These are phyloP conservation scores for Agelastica alni DNA, from an alignment of 2,888 invertebrate genomes.

Conservation along the genomic window DNA sequence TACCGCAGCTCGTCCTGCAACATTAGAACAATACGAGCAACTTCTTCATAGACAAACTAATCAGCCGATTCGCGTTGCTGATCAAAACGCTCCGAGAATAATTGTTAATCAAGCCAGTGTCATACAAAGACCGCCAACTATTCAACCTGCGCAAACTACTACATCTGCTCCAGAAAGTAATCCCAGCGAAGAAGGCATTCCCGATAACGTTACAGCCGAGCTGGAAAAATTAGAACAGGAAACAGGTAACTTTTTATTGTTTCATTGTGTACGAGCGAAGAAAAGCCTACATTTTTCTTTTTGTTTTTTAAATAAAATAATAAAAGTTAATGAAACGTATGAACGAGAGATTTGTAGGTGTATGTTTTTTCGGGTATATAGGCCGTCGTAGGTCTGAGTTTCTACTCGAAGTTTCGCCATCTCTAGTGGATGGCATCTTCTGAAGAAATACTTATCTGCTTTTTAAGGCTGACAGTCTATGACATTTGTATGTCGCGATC, in stretches of 20 bases:
- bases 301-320: no score
- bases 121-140: constrained; percentile 33
- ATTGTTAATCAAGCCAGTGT: constrained; percentile 32
- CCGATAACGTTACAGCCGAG: constrained; percentile 70
- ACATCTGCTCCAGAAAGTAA: constrained; percentile 29
- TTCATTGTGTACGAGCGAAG: no score
- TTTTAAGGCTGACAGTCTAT: no score
- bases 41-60: constrained; percentile 44
- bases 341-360: no score
- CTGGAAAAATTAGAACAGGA: constrained; percentile 72
- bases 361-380: no score
- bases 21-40: constrained; percentile 51
- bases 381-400: no score
- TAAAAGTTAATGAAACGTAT: no score
- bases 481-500: no score
- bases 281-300: no score
- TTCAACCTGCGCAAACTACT: constrained; percentile 24
- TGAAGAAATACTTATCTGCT: no score
- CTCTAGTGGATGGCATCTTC: no score
- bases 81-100: constrained; percentile 36
- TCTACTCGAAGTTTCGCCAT: no score
- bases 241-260: constrained; percentile 55
- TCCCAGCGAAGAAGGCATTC: constrained; percentile 61
- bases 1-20: constrained; percentile 41
- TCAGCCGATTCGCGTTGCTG: constrained; percentile 34